These are phyloP conservation scores for Camponotus floridanus DNA, from an alignment of 1,140 invertebrate genomes.

Conservation along the genomic window DNA sequence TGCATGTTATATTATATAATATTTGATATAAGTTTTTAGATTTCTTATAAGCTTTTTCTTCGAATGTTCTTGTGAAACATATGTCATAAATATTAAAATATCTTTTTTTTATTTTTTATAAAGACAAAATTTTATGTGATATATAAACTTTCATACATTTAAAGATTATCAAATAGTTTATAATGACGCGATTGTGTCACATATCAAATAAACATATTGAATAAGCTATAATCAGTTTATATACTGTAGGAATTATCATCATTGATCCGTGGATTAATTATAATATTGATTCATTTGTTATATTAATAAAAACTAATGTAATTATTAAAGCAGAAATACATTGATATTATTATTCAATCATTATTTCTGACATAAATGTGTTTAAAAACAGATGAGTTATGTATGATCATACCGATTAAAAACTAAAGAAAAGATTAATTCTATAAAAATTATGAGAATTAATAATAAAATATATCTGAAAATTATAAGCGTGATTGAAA, in stretches of 20 bases:
- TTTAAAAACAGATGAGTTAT: not conserved
- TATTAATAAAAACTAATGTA: slow-evolving; percentile 28
- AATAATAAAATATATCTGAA: not conserved
- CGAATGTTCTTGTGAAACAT: not conserved
- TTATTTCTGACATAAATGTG: not conserved
- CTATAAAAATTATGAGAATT: not conserved
- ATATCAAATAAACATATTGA: slow-evolving; percentile 4
- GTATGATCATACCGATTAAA: not conserved
- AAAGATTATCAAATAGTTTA: not conserved
- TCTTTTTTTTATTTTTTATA: not conserved
- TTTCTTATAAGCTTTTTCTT: not conserved
- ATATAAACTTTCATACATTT: not conserved
- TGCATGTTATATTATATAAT: slow-evolving; percentile 11
- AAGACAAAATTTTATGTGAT: not conserved
- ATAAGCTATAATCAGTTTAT: slow-evolving; percentile 19
- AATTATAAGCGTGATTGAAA: not conserved
- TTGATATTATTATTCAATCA: slow-evolving; percentile 42
- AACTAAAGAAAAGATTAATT: not conserved
- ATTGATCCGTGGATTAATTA: slow-evolving; percentile 44
- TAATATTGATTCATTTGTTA: slow-evolving; percentile 13
- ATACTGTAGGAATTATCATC: slow-evolving; percentile 19
- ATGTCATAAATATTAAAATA: not conserved
- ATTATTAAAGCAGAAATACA: not conserved
- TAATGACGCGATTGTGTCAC: not conserved
- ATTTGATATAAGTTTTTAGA: slow-evolving; percentile 45